Base-by-base conservation (phyloP, 2,113 vertebrate genomes). In the Colinus virginianus region DNA sequence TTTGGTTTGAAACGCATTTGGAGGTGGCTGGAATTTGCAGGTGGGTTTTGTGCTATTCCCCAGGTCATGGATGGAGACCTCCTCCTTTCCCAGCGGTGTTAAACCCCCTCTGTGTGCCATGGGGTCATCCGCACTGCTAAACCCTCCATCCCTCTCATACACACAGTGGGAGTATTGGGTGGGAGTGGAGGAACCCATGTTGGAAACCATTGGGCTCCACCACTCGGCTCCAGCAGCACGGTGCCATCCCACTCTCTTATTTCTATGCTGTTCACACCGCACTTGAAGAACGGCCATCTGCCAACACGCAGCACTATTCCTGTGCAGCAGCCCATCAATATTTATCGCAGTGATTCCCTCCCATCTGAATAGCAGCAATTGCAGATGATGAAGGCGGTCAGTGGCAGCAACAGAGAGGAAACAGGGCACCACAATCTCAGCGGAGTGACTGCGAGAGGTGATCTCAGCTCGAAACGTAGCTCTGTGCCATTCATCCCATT, bases 271-370 rank as follows among this genome's bases (percentile, higher is more conserved):
- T 68, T 63, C 86, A 20, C 84, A 13, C 0, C 19, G 13, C 1
- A 1, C 53, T 49, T 61, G 32, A 49, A 28, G 51, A 53, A 26
- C 15, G 59, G 74, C 11, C 26, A 85, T 43, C 75, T 72, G 18
- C 11, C 94, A 71, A 20, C 63, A 55, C 48, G 15, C 88, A 48
- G n/a, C 3, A 0, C 53, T 91, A 72, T 86, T 81, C 64, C 78
- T 51, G 56, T 2, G 1, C 58, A 13, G 13, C 1, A 0, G 43
- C 59, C 85, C 83, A 91, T 90, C 88, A 86, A 64, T 90, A 95
- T 93, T 93, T 86, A 91, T 48, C 75, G 92, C 68, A 49, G 69
- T 56, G 12, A 95, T 93, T 91, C 75, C 92, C 86, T 75, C 46
- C 48, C 38, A 55, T 48, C 72, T 80, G 77, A 93, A 90, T 83